Evolutionary conservation across 1,140 invertebrate genomes (phyloP).

Genomic region (Carcinoscorpius rotundicauda): DNA sequence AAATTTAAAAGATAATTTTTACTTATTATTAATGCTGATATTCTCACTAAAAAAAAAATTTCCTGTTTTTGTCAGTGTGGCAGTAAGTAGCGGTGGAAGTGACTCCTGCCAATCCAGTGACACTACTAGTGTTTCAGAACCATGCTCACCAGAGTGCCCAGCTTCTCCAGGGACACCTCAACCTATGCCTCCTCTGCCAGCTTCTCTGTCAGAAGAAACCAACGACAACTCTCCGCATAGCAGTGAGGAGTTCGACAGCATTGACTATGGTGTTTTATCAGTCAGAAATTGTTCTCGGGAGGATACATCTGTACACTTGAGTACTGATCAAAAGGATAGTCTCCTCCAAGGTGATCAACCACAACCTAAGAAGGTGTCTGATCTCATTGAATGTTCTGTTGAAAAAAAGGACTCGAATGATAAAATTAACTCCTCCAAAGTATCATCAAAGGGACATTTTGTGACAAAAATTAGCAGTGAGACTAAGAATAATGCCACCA

Average conservation of each 20-base stretch:
- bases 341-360: no score
- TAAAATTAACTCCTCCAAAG: no score
- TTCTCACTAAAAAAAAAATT: background rate
- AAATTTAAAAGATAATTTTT: no score
- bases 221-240: background rate
- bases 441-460: no score
- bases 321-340: no score
- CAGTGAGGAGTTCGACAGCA: background rate
- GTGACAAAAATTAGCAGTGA: no score
- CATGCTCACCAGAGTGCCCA: conserved; percentile 15
- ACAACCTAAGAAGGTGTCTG: background rate
- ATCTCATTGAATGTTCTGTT: background rate
- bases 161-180: conserved; percentile 15
- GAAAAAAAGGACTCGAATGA: background rate
- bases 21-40: no score
- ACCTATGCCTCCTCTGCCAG: conserved; percentile 15
- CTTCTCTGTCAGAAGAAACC: conserved; percentile 5
- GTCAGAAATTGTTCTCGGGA: background rate
- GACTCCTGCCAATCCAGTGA: conserved; percentile 17
- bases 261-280: background rate
- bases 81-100: conserved; percentile 14
- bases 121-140: conserved; percentile 11
- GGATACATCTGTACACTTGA: no score
- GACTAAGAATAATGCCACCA: no score
- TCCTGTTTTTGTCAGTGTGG: conserved; percentile 25